These are phyloP conservation scores for Astropecten irregularis DNA, from an alignment of 53 echinoderm and acorn worm genomes.

Conservation along the genomic window DNA sequence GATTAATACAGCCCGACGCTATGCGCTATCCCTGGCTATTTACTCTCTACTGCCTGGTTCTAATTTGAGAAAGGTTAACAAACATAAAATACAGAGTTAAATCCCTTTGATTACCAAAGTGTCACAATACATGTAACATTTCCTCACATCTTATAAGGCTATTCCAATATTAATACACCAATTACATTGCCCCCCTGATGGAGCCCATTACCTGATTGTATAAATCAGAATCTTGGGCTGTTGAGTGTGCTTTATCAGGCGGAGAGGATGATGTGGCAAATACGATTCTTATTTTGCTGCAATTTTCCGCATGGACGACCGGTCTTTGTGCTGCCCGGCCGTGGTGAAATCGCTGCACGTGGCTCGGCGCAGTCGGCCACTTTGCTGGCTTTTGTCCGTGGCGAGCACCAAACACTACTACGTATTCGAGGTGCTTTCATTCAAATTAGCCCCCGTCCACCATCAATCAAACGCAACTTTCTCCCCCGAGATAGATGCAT, in stretches of 20 bases:
- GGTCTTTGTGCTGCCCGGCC: slow-evolving; percentile 11
- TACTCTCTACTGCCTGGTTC: too few relatives aligned
- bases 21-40: too few relatives aligned
- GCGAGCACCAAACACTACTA: background rate
- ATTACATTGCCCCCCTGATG: background rate
- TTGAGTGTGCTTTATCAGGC: background rate
- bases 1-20: too few relatives aligned
- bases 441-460: background rate
- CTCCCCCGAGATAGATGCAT: too few relatives aligned
- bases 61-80: too few relatives aligned
- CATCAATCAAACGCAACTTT: background rate
- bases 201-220: background rate
- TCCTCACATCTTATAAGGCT: background rate
- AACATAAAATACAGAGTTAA: too few relatives aligned
- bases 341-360: background rate
- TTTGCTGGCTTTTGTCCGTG: background rate
- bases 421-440: background rate
- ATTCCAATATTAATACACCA: slow-evolving; percentile 37
- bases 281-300: slow-evolving; percentile 13
- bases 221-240: too few relatives aligned
- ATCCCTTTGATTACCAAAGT: too few relatives aligned
- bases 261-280: background rate
- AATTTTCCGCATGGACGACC: slow-evolving; percentile 45
- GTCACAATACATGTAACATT: too few relatives aligned
- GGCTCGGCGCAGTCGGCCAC: background rate